phyloP scores from a whole-genome alignment of 2,797 vertebrate species.

The Ara ararauna region DNA sequence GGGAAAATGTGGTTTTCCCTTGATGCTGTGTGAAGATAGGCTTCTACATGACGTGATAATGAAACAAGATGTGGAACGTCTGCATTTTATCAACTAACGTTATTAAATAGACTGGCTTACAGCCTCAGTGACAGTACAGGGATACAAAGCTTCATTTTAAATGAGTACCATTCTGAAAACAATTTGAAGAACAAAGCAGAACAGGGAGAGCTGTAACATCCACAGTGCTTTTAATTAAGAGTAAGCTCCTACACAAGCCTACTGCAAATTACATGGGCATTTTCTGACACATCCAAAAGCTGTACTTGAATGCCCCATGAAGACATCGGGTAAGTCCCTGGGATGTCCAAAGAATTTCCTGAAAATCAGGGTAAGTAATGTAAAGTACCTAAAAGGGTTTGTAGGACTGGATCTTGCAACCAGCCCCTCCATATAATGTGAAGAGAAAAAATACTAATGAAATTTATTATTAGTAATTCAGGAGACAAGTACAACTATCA shows the following conservation, averaged over 20 bases:
- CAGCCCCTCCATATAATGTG: background rate
- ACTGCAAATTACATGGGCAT: background rate
- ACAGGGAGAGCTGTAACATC: background rate
- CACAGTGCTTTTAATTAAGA: background rate
- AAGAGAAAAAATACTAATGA: background rate
- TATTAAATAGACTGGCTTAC: background rate
- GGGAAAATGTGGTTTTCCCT: background rate
- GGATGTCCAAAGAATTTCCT: background rate
- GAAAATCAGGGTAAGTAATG: background rate
- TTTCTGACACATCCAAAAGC: background rate
- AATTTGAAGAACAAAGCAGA: background rate
- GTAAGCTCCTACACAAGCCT: background rate
- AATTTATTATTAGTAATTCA: background rate
- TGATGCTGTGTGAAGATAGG: background rate
- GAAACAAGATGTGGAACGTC: accelerated
- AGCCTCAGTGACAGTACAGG: background rate
- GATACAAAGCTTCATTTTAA: background rate
- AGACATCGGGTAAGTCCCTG: background rate
- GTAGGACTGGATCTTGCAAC: background rate
- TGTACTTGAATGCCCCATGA: background rate
- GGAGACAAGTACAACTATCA: background rate
- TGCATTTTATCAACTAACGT: background rate
- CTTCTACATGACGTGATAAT: accelerated
- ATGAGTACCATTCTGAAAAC: background rate
- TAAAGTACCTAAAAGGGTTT: background rate